Base-by-base conservation (phyloP, 1,140 invertebrate genomes). In the Hermetia illucens region DNA sequence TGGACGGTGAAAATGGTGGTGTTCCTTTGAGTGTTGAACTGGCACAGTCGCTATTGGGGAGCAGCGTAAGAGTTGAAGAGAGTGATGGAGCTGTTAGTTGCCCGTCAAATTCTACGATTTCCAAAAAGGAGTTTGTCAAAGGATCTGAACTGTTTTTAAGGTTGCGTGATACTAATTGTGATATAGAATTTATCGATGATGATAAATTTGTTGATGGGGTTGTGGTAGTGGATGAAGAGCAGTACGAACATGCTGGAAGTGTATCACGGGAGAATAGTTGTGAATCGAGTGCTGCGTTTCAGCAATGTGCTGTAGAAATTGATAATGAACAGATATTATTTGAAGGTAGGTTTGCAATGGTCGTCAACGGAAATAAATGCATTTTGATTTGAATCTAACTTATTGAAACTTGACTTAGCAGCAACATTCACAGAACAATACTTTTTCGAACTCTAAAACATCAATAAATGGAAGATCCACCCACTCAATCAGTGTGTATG, bases 21-120 rank as follows among this genome's bases (percentile, higher is more conserved):
- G 17, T 31, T 4, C 37, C 37, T 31, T 39, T 39, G 18, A 39
- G 37, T 31, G 37, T 39, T 21, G 37, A 39, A 31, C 17, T 39
- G 17, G 12, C 37, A 3, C 12, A 39, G 27, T 39, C 27, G 6
- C 6, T 39, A 18, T 13, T 27, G 24, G 24, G 24, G 24, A 27
- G 24, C 13, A 27, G 8, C 24, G 13, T 27, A 27, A 27, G 24
- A 13, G 8, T 27, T n/a, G n/a, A n/a, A n/a, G n/a, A n/a, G n/a
- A n/a, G n/a, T n/a, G n/a, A n/a, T n/a, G n/a, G n/a, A n/a, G n/a
- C n/a, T n/a, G n/a, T n/a, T n/a, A n/a, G n/a, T n/a, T n/a, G n/a
- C n/a, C n/a, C n/a, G n/a, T n/a, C n/a, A n/a, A n/a, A n/a, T n/a
- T n/a, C n/a, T n/a, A n/a, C n/a, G n/a, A n/a, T n/a, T n/a, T n/a